Evolutionary conservation across 2,113 vertebrate genomes (phyloP).

Genomic region (Neopipo cinnamomea): DNA sequence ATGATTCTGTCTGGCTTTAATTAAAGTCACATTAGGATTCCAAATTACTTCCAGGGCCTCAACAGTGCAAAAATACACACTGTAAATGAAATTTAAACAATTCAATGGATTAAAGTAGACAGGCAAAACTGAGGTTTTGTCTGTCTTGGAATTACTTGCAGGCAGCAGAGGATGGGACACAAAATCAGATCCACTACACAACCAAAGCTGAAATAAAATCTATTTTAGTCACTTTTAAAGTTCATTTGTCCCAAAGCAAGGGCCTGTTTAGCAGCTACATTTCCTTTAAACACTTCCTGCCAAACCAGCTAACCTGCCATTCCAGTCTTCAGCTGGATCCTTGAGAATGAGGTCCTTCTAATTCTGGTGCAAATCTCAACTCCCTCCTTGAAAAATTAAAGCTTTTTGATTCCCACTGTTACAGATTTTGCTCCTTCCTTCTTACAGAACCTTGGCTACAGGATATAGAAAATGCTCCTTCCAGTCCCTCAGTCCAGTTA

Average conservation of each 20-base stretch:
- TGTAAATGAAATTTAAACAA: neutral
- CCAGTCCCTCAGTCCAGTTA: neutral
- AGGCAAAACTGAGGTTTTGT: neutral
- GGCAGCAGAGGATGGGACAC: accelerated
- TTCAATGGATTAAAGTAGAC: neutral
- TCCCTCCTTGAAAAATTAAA: neutral
- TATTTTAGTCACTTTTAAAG: neutral
- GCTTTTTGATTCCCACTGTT: neutral
- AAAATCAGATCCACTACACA: neutral
- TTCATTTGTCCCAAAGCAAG: neutral
- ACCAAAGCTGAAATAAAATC: neutral
- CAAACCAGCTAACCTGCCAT: neutral
- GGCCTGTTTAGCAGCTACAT: neutral
- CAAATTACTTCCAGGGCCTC: neutral
- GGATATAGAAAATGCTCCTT: neutral
- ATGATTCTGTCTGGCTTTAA: neutral
- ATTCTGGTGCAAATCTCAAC: neutral
- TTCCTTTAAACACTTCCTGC: neutral
- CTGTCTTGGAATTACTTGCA: neutral
- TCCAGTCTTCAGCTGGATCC: neutral
- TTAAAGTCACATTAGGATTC: neutral
- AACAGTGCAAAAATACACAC: neutral
- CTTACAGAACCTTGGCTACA: neutral
- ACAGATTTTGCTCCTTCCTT: neutral
- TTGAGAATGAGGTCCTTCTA: neutral